A percentile compares a stretch with the other conserved stretches of the same genome.
Conservation (phyloP, 2,888 invertebrate genomes). For the Dicroscelio sp. region DNA sequence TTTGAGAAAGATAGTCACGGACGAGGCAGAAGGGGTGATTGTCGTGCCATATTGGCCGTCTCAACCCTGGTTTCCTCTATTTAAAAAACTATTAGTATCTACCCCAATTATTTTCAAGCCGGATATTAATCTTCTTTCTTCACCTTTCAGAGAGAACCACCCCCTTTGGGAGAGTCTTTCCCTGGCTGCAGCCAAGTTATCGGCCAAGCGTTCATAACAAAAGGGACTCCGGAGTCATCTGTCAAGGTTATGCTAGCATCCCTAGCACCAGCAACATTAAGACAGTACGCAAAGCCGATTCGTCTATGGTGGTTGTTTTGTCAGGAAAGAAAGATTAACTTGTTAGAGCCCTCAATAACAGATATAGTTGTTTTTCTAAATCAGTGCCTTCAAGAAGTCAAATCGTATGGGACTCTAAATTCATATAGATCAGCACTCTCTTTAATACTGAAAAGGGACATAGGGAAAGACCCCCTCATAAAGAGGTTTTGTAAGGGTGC, state of each 20-base stretch:
- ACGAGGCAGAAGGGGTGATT: constrained; percentile 64
- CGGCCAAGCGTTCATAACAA: neutral
- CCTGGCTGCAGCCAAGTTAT: constrained; percentile 58
- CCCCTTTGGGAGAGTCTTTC: constrained; percentile 43
- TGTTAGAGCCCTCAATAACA: neutral
- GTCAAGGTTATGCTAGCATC: constrained; percentile 6
- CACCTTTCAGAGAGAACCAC: constrained; percentile 78
- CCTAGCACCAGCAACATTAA: constrained; percentile 67
- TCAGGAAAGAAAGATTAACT: constrained; percentile 39
- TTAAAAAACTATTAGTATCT: neutral
- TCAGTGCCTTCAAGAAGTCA: neutral
- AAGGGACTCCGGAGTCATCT: neutral
- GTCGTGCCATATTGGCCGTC: constrained; percentile 82
- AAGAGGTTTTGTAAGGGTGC: constrained; percentile 42
- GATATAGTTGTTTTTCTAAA: neutral
- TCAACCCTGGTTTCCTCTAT: constrained; percentile 80
- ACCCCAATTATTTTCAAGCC: neutral
- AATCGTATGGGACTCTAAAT: neutral
- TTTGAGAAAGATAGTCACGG: constrained; percentile 67
- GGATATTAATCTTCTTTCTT: constrained; percentile 40
- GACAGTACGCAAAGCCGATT: constrained; percentile 80
- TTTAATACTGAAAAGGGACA: neutral
- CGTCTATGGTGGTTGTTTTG: constrained; percentile 69
- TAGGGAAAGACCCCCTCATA: neutral
- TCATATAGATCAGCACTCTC: constrained; percentile 4